Base-by-base conservation (phyloP, 1,140 invertebrate species). In the Diachasmimorpha longicaudata region DNA sequence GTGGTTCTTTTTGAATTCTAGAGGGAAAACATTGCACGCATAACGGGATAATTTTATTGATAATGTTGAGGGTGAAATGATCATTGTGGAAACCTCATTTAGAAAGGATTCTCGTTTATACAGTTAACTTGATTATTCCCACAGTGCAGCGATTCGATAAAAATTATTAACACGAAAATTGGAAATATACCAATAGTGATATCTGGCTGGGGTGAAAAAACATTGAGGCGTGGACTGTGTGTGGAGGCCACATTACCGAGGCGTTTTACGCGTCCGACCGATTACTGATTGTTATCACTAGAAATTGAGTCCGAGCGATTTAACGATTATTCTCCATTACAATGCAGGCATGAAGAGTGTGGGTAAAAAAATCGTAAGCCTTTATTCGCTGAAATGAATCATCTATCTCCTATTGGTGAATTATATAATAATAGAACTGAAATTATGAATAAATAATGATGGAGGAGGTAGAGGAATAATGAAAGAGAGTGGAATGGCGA, bases 251-350 rank as follows among this genome's bases (percentile, higher is more conserved):
- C 25, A 70, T 48, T 70, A 46, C 21, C 42, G 23, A 39, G 23
- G 42, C 42, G 21, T 70, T 70, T 46, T 70, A 46, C 46, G 69
- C 46, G 46, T 70, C 46, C 39, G 69, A 70, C 21, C 69, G 69
- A 70, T 70, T 70, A 70, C 39, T 52, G 69, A 70, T 70, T 48
- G 69, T 70, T 70, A 70, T 70, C 42, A 70, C 39, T 70, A 23
- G 69, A 70, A 70, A 70, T 70, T 46, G 69, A 70, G 69, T 48
- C 42, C 69, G 19, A 48, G 4, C 69, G 25, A 70, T 70, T 70
- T 70, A 70, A 70, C 69, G 69, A 70, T 70, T 70, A 70, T 70
- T 70, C 69, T 21, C 19, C 21, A 70, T 70, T 46, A 70, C 21
- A 70, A 70, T 70, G n/a, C 37, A 39, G 42, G n/a, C 23, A 4